Conservation (phyloP, 1,140 invertebrate species). For the Neoseiulus cucumeris region DNA sequence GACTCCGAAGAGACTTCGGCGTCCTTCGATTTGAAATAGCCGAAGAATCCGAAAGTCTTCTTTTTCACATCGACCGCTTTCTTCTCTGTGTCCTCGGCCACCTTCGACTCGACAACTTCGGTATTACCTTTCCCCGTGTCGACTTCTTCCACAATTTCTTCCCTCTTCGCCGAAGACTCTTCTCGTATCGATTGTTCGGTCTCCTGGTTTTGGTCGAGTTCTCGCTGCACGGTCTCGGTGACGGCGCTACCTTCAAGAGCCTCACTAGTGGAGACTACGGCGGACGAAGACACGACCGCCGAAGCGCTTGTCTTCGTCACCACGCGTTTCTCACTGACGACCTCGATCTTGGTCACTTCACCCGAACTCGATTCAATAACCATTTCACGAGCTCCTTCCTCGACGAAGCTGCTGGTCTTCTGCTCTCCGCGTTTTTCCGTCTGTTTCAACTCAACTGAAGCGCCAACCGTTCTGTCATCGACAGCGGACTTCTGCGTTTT, state of each 20-base stretch:
- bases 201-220: not conserved
- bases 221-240: too few relatives aligned
- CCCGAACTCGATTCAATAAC: not conserved
- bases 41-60: not conserved
- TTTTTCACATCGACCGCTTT: not conserved
- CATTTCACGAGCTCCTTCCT: not conserved
- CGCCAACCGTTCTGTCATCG: not conserved
- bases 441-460: not conserved
- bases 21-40: not conserved
- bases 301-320: not conserved
- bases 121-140: not conserved
- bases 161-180: not conserved
- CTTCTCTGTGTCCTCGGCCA: not conserved
- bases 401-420: not conserved
- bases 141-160: not conserved
- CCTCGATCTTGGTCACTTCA: slow-evolving; percentile 1
- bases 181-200: not conserved
- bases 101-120: not conserved
- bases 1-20: too few relatives aligned
- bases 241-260: too few relatives aligned
- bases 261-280: not conserved
- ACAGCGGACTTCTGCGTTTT: not conserved
- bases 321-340: not conserved
- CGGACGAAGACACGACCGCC: not conserved
- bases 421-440: not conserved